Evolutionary conservation across 1,140 invertebrate genomes (phyloP).

Genomic region (Carposina sasakii): DNA sequence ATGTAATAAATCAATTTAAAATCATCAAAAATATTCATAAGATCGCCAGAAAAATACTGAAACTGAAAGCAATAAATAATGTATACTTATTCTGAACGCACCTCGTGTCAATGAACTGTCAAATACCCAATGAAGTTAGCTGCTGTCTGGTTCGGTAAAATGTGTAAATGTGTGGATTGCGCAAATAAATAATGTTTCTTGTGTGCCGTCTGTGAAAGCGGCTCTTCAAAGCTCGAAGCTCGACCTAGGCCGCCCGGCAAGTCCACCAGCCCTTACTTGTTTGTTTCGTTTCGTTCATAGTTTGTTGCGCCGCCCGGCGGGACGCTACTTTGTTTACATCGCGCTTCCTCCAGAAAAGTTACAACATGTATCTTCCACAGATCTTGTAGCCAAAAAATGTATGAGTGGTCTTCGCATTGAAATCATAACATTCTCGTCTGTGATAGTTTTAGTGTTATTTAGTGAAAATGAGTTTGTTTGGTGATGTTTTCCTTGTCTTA

Average conservation of each 20-base stretch:
- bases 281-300: slow-evolving; percentile 15
- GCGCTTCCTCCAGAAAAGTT: slow-evolving; percentile 18
- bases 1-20: too few relatives aligned
- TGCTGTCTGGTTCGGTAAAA: slow-evolving; percentile 41
- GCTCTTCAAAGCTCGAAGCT: slow-evolving; percentile 34
- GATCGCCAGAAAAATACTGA: too few relatives aligned
- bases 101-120: slow-evolving; percentile 57
- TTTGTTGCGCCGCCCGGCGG: slow-evolving; percentile 23
- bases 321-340: slow-evolving; percentile 27
- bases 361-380: slow-evolving; percentile 28
- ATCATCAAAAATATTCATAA: too few relatives aligned
- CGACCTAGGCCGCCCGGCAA: slow-evolving; percentile 21
- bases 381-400: slow-evolving; percentile 47
- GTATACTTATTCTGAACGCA: slow-evolving; percentile 20
- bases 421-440: slow-evolving; percentile 26
- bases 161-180: slow-evolving; percentile 22
- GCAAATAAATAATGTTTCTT: slow-evolving; percentile 16
- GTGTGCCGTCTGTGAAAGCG: slow-evolving; percentile 49
- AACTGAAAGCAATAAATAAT: too few relatives aligned
- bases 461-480: slow-evolving; percentile 43
- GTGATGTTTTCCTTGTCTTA: slow-evolving; percentile 38
- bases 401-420: slow-evolving; percentile 19
- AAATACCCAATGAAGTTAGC: slow-evolving; percentile 60
- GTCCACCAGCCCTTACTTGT: too few relatives aligned
- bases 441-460: too few relatives aligned